These are phyloP conservation scores for Stratiomys singularior DNA, from an alignment of 2,888 invertebrate species.

Conservation along the genomic window DNA sequence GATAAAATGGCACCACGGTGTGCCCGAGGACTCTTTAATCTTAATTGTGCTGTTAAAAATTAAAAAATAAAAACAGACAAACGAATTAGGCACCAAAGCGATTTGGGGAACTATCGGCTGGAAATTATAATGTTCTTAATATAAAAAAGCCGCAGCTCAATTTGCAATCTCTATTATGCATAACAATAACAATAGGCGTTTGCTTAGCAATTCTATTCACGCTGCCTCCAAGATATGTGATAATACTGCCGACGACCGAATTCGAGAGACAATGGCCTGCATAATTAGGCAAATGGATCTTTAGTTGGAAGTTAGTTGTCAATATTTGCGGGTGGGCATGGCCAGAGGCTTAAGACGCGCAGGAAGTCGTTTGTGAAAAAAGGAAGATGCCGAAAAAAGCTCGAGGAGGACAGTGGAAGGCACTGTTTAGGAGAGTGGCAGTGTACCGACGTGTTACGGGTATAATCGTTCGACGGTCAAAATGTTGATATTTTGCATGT, in stretches of 20 bases:
- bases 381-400: no score
- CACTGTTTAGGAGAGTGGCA: no score
- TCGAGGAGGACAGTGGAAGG: no score
- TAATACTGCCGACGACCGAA: constrained; percentile 14
- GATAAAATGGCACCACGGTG: no score
- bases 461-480: no score
- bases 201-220: constrained; percentile 5
- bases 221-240: background rate
- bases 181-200: constrained; percentile 4
- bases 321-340: background rate
- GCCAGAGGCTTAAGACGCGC: background rate
- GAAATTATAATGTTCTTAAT: background rate
- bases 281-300: background rate
- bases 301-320: background rate
- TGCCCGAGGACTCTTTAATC: no score
- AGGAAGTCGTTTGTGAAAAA: no score
- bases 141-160: background rate
- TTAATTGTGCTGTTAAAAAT: no score
- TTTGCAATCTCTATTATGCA: constrained; percentile 11
- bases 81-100: no score
- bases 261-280: background rate
- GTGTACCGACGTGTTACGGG: no score
- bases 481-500: no score
- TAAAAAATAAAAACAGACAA: no score
- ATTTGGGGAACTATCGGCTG: background rate